Conservation (phyloP, 2,888 invertebrate genomes). For the Pyrochroa serraticornis region DNA sequence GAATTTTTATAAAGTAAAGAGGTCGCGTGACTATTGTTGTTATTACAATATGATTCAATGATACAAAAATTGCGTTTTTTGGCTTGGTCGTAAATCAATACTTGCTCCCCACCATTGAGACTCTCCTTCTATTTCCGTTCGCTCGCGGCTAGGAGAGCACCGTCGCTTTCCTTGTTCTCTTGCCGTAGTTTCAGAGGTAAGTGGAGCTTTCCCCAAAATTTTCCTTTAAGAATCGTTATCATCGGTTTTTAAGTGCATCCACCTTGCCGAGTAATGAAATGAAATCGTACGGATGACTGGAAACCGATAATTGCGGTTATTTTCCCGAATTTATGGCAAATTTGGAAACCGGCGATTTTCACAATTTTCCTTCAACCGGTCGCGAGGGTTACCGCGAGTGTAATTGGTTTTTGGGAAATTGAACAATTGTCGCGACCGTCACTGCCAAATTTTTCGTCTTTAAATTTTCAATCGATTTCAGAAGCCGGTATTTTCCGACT, state of each 20-base stretch:
- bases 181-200: slow-evolving; percentile 44
- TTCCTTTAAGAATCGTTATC: slow-evolving; percentile 9
- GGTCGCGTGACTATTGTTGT: not conserved
- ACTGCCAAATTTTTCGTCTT: not conserved
- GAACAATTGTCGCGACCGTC: not conserved
- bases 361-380: not conserved
- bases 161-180: slow-evolving; percentile 50
- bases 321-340: slow-evolving; percentile 2
- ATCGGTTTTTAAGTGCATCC: slow-evolving; percentile 8
- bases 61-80: slow-evolving; percentile 3
- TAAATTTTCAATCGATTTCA: not conserved
- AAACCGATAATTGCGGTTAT: not conserved
- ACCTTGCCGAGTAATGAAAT: not conserved
- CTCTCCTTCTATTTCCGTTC: slow-evolving; percentile 52
- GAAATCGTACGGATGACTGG: not conserved
- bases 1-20: not conserved
- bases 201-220: slow-evolving; percentile 27
- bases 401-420: too few relatives aligned
- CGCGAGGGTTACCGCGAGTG: not conserved
- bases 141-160: slow-evolving; percentile 47
- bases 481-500: not conserved
- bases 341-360: not conserved
- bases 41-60: not conserved
- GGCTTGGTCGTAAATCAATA: slow-evolving; percentile 44
- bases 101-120: slow-evolving; percentile 42